Percentiles rank a stretch among this genome's conserved stretches.
Conservation (phyloP, 1,140 invertebrate species). For the Bombus confusus region DNA sequence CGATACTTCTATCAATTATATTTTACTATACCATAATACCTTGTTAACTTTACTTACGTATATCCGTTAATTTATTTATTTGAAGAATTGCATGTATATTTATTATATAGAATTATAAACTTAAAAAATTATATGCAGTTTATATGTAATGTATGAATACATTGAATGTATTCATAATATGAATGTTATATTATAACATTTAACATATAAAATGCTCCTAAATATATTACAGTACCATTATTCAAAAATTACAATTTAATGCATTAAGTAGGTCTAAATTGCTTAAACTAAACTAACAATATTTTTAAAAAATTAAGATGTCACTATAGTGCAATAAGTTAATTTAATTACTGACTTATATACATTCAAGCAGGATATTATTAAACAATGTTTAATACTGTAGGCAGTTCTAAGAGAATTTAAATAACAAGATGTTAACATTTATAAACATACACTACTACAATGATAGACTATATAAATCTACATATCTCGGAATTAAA, state of each 20-base stretch:
- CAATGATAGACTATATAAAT: constrained; percentile 21
- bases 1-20: constrained; percentile 27
- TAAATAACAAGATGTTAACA: neutral
- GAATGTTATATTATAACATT: neutral
- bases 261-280: constrained; percentile 4
- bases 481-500: constrained; percentile 14
- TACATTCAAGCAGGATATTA: neutral
- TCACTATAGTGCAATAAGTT: neutral
- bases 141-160: constrained; percentile 15
- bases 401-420: constrained; percentile 15
- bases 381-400: constrained; percentile 1
- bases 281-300: neutral
- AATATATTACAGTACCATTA: constrained; percentile 2
- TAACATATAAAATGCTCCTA: neutral
- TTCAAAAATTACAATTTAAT: constrained; percentile 18
- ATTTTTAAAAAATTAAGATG: neutral
- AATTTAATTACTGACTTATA: neutral
- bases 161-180: constrained; percentile 7
- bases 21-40: constrained; percentile 14
- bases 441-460: neutral
- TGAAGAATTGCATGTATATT: constrained; percentile 24
- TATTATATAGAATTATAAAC: constrained; percentile 12
- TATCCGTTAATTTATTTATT: constrained; percentile 17
- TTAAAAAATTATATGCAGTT: constrained; percentile 2
- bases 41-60: constrained; percentile 32